Conservation (phyloP, 1,140 invertebrate genomes). For the Drosophila ficusphila region DNA sequence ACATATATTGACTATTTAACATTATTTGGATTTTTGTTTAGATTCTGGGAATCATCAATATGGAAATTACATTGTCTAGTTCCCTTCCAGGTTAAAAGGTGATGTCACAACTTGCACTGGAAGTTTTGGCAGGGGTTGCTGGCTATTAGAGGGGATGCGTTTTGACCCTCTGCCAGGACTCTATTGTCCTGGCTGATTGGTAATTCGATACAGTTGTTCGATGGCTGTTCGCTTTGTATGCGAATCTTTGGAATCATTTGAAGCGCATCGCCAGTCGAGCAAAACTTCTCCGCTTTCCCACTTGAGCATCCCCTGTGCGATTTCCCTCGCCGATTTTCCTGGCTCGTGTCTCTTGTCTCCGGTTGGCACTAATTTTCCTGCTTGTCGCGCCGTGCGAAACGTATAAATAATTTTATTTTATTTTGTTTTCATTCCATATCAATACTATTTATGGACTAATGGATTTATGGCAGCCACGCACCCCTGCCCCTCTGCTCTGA, state of each 20-base stretch:
- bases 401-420: slow-evolving; percentile 79
- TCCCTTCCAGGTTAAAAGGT: slow-evolving; percentile 50
- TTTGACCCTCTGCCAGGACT: slow-evolving; percentile 24
- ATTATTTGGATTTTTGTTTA: too few species aligned
- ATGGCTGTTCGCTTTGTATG: slow-evolving; percentile 63
- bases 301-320: slow-evolving; percentile 21
- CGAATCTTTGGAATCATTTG: slow-evolving; percentile 68
- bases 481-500: slow-evolving; percentile 8
- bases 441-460: slow-evolving; percentile 79
- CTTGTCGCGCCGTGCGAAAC: slow-evolving; percentile 76
- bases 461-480: slow-evolving; percentile 66
- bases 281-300: slow-evolving; percentile 33
- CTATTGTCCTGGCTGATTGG: slow-evolving; percentile 73
- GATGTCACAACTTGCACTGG: slow-evolving; percentile 55
- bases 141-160: neutral
- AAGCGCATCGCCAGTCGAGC: slow-evolving; percentile 77
- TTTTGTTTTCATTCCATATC: slow-evolving; percentile 67
- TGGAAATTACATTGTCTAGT: neutral
- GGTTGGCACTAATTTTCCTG: slow-evolving; percentile 78
- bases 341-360: slow-evolving; percentile 30
- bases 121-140: neutral
- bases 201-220: slow-evolving; percentile 82
- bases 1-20: too few species aligned
- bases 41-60: too few species aligned
- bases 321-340: slow-evolving; percentile 4